Percentiles rank a stretch among this genome's conserved stretches.
These are phyloP conservation scores for Xestia rhomboidea DNA, from an alignment of 2,888 invertebrate species.

Conservation along the genomic window DNA sequence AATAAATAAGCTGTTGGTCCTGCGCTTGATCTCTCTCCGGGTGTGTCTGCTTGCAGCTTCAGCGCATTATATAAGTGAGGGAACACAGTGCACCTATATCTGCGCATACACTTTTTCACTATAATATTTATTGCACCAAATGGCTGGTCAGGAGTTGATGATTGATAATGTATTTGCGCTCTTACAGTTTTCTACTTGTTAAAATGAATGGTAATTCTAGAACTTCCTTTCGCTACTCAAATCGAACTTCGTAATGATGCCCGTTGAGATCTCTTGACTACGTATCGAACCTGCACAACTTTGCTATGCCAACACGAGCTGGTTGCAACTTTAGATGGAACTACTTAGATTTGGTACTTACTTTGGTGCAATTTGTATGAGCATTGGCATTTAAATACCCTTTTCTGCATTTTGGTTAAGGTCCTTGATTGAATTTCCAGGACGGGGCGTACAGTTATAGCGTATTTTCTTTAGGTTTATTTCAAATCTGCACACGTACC, in stretches of 20 bases:
- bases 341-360: conserved; percentile 3
- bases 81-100: not conserved
- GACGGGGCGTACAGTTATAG: not conserved
- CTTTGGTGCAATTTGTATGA: not conserved
- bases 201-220: not conserved
- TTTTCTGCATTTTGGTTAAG: not conserved
- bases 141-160: not conserved
- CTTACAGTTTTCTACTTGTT: not conserved
- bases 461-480: not conserved
- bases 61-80: no score
- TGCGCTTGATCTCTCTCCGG: no score
- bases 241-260: not conserved
- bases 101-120: not conserved
- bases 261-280: not conserved
- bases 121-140: not conserved
- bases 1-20: no score
- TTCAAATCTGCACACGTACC: no score
- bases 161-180: not conserved
- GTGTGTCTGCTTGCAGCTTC: no score
- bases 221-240: not conserved
- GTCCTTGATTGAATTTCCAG: not conserved
- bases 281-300: conserved; percentile 8
- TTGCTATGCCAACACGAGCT: not conserved
- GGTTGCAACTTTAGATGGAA: not conserved
- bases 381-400: no score